phyloP scores from a whole-genome alignment of 1,140 invertebrate species.

The Arctopsyche grandis region DNA sequence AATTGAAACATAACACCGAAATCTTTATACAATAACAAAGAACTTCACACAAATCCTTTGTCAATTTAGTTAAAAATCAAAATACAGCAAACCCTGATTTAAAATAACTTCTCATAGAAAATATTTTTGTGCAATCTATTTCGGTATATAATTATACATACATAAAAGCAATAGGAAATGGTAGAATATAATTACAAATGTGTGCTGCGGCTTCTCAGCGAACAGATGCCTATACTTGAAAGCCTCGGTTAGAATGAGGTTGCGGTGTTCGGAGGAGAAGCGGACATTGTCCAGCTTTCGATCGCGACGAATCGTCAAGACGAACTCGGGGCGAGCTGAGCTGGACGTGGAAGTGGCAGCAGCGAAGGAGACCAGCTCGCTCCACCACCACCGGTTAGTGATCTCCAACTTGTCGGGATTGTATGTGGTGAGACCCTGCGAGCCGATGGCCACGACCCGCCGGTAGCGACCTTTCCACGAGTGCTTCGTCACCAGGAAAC shows the following conservation, averaged over 20 bases:
- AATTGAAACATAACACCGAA: too few relatives aligned
- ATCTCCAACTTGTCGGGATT: conserved; percentile 93
- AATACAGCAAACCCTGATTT: too few relatives aligned
- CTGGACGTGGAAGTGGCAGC: conserved; percentile 68
- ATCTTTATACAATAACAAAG: too few relatives aligned
- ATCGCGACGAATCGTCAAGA: conserved; percentile 88
- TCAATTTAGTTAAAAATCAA: too few relatives aligned
- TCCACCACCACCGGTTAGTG: conserved; percentile 95
- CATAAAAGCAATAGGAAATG: neutral
- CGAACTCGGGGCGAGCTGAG: conserved; percentile 69
- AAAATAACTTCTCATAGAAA: too few relatives aligned
- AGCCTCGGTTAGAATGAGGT: conserved; percentile 91
- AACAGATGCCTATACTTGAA: conserved; percentile 83
- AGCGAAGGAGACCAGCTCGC: conserved; percentile 81
- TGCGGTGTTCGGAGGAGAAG: conserved; percentile 96
- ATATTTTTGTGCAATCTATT: too few relatives aligned
- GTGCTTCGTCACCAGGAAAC: conserved; percentile 95
- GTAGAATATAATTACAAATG: conserved; percentile 68
- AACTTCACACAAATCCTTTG: too few relatives aligned
- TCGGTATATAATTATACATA: too few relatives aligned
- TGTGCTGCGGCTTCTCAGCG: conserved; percentile 81
- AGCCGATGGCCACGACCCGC: conserved; percentile 96
- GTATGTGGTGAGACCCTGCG: conserved; percentile 95
- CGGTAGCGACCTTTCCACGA: conserved; percentile 99
- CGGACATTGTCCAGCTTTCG: conserved; percentile 94